Evolutionary conservation across 2,113 vertebrate species (phyloP).

Genomic region (Stomatorhinus ivindoensis): DNA sequence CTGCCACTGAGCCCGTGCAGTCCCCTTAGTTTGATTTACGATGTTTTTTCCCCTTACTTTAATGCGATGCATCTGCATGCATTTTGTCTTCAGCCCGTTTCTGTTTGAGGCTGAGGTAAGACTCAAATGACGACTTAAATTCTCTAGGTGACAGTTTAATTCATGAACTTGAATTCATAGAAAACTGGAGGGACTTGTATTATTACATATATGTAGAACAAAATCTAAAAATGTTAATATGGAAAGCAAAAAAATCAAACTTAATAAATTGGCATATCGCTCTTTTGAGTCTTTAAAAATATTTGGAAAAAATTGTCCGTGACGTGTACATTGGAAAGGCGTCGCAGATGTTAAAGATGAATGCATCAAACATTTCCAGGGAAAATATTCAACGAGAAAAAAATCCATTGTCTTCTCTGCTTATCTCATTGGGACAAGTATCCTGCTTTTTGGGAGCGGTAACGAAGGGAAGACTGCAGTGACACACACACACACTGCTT

Average conservation of each 20-base stretch:
- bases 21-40: slow-evolving; percentile 39
- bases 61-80: slow-evolving; percentile 28
- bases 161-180: background rate
- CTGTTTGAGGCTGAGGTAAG: slow-evolving; percentile 11
- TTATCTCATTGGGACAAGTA: slow-evolving; percentile 90
- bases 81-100: slow-evolving; percentile 25
- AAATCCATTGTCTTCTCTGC: slow-evolving; percentile 78
- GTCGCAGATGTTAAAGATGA: slow-evolving; percentile 44
- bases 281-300: background rate
- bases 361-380: slow-evolving; percentile 68
- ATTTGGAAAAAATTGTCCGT: background rate
- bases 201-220: background rate
- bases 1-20: slow-evolving; percentile 21
- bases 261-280: background rate
- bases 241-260: background rate
- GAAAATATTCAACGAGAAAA: slow-evolving; percentile 57
- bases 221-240: background rate
- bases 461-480: slow-evolving; percentile 77
- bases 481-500: slow-evolving; percentile 63
- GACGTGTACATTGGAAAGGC: background rate
- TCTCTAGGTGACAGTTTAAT: background rate
- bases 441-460: slow-evolving; percentile 75
- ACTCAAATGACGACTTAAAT: background rate
- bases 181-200: background rate
- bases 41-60: slow-evolving; percentile 18